These are phyloP conservation scores for Pterophyllum scalare DNA, from an alignment of 2,113 vertebrate species.

Conservation along the genomic window DNA sequence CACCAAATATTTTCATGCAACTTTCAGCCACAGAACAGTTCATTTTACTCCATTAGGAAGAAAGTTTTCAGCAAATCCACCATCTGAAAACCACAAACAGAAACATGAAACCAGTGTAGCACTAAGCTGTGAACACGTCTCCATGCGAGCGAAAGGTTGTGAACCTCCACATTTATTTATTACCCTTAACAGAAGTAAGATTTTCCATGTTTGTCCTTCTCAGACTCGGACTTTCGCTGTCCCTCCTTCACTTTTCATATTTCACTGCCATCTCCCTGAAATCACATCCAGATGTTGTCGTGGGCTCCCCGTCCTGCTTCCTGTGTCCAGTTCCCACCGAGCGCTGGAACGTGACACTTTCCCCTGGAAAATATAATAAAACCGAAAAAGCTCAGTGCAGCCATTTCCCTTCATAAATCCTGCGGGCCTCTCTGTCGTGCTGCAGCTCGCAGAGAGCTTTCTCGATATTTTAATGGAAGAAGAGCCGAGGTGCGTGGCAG, in stretches of 20 bases:
- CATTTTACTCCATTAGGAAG: background rate
- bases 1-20: background rate
- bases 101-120: background rate
- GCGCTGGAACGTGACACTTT: conserved; percentile 81
- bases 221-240: conserved; percentile 32
- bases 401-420: conserved; percentile 83
- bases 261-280: conserved; percentile 71
- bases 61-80: background rate
- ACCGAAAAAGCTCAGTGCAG: conserved; percentile 68
- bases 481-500: conserved; percentile 48
- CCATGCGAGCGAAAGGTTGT: background rate
- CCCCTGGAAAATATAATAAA: conserved; percentile 83
- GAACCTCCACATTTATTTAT: conserved; percentile 23
- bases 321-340: conserved; percentile 78
- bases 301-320: conserved; percentile 71
- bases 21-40: background rate
- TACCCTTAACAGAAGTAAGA: conserved; percentile 6
- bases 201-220: conserved; percentile 31
- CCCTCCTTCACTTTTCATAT: conserved; percentile 72
- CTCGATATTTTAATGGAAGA: conserved; percentile 65
- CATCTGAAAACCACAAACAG: background rate
- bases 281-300: conserved; percentile 84
- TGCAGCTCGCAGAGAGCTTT: conserved; percentile 33
- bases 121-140: background rate
- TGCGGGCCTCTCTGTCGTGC: conserved; percentile 40